Base-by-base conservation (phyloP, 2,113 vertebrate genomes). In the Myrmecobius fasciatus region DNA sequence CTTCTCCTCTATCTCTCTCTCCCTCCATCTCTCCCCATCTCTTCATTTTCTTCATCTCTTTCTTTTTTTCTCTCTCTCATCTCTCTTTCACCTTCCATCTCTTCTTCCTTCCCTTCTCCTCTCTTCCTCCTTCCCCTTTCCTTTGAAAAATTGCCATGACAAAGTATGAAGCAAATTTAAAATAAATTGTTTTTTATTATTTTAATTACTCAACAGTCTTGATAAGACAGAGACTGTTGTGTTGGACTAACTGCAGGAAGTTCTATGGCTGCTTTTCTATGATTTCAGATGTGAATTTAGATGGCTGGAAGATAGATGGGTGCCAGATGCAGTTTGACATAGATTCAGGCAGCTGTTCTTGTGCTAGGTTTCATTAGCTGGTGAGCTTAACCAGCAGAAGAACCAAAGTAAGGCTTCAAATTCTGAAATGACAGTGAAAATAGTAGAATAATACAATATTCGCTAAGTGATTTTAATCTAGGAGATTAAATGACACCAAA, bases 261-360 rank as follows among this genome's bases (percentile, higher is more conserved):
- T 96, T 96, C 53, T 89, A 96, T 52, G 97, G 91, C 97, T 96
- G 98, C 98, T 97, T 97, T 98, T 98, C 98, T 98, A 94, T 96
- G 96, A 98, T 98, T 98, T 98, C 98, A 98, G 98, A 98, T 98
- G 98, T 98, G 98, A 98, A 98, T 98, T 97, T 98, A 97, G 98
- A 98, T 98, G 98, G 98, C 97, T 98, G 98, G 97, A 98, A 98
- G 98, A 99, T 98, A 99, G 98, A 98, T 98, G 98, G 98, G 97
- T 98, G 98, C 98, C 98, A 98, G 98, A 98, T 98, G 99, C 98
- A 98, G 98, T 98, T 97, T 98, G 98, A 98, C 98, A 98, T 97
- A 97, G 98, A 98, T 97, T 98, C 98, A 96, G 97, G 98, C 99
- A 98, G 98, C 98, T 99, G 98, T 98, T 98, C 97, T 97, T 47